phyloP scores from a whole-genome alignment of 2,888 invertebrate genomes.

The Pyrocoelia pectoralis region DNA sequence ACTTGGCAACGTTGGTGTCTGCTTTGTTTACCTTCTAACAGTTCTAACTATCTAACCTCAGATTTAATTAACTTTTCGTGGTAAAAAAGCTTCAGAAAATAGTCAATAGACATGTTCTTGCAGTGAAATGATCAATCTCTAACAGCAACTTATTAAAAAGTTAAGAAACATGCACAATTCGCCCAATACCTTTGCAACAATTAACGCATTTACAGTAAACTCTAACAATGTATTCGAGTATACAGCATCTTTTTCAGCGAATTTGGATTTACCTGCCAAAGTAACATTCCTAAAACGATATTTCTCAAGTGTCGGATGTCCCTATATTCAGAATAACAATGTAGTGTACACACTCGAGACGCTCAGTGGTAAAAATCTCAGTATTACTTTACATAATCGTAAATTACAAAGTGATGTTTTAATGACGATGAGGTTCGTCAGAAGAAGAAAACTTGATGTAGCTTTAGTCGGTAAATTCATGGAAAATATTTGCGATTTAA shows the following conservation, averaged over 20 bases:
- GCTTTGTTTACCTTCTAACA: too few relatives aligned
- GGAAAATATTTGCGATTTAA: background rate
- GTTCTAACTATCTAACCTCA: too few relatives aligned
- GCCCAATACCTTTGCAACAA: background rate
- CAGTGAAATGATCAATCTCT: too few relatives aligned
- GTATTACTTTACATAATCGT: background rate
- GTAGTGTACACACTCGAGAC: background rate
- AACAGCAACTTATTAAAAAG: too few relatives aligned
- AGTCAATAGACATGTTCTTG: too few relatives aligned
- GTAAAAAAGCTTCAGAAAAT: too few relatives aligned
- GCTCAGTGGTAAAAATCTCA: background rate
- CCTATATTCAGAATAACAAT: background rate
- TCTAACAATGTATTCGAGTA: background rate
- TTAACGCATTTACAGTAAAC: background rate
- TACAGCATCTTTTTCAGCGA: background rate
- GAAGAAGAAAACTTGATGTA: background rate
- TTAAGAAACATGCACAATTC: too few relatives aligned
- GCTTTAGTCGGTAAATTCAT: background rate
- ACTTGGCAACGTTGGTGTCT: too few relatives aligned
- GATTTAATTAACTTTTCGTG: too few relatives aligned
- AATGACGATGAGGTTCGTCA: background rate
- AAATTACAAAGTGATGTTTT: background rate
- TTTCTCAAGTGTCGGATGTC: background rate
- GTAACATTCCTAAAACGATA: background rate
- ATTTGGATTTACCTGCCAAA: background rate